Base-by-base conservation (phyloP, 2,888 invertebrate genomes). In the Daptonema setosum region DNA sequence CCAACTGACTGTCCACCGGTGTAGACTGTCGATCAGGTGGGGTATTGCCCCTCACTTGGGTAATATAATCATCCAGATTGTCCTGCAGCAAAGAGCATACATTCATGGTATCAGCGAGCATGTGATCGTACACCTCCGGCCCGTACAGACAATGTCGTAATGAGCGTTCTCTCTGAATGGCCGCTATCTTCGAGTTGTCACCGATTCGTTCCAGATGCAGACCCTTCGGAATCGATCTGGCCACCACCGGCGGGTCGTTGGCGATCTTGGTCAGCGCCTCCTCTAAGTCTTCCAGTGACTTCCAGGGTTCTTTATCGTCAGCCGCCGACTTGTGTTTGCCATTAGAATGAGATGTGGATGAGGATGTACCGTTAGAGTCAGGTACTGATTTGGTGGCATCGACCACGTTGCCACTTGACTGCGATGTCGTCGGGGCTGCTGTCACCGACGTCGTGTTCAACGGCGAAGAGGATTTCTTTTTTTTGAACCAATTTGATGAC, bases 211-310 rank as follows among this genome's bases (percentile, higher is more conserved):
- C 54, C 5, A 43, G n/a, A 14, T 22, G 24, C 25, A 26, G 45
- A 8, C 50, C 50, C n/a, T 29, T 5, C 28, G 55, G 55, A 22
- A 47, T 55, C 29, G 55, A 55, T 14, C 55, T 17, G 28, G 55
- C 55, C 20, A 55, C 55, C n/a, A 28, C 3, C 24, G 55, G 55
- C 24, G 29, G 55, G 14, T 55, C 55, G 22, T 26, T 26, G 50
- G 48, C 55, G 22, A 55, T 48, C 14, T 14, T 8, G 2, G 8
- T 14, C 25, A 55, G 47, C 14, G 54, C 54, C 26, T 41, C 25
- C 25, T 8, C 45, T 3, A 54, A 20, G 5, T 41, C 3, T 8
- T 43, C 24, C 11, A 45, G 5, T 45, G 11, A 8, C 3, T 45
- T n/a, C n/a, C n/a, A n/a, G n/a, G n/a, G n/a, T n/a, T n/a, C n/a